Evolutionary conservation across 2,113 vertebrate species (phyloP).

Genomic region (Bos javanicus): DNA sequence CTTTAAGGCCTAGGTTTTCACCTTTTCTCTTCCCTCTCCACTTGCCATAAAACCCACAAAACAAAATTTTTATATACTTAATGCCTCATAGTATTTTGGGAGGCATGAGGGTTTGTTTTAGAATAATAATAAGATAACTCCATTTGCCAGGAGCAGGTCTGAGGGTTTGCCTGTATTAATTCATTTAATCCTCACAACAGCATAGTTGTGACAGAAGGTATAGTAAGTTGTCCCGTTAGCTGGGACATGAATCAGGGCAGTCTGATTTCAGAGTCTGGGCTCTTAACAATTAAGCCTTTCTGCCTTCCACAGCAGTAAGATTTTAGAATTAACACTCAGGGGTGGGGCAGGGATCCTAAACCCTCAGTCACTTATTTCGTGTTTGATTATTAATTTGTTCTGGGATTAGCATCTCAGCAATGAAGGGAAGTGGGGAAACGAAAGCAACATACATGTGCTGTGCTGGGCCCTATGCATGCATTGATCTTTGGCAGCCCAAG

Average conservation of each 20-base stretch:
- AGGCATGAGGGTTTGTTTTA: conserved; percentile 31
- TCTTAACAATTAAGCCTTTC: neutral
- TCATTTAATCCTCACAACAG: neutral
- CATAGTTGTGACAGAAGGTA: neutral
- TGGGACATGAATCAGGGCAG: neutral
- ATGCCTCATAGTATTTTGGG: conserved; percentile 15
- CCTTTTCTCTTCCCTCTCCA: neutral
- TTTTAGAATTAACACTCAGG: conserved; percentile 26
- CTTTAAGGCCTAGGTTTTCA: neutral
- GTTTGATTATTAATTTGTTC: conserved; percentile 25
- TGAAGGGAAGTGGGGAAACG: neutral
- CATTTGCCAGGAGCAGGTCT: neutral
- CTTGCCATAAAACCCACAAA: neutral
- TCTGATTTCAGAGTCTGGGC: neutral
- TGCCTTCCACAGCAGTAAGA: neutral
- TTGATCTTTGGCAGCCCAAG: neutral
- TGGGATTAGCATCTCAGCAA: conserved; percentile 37
- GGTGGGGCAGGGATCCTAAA: neutral
- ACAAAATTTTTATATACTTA: conserved; percentile 22
- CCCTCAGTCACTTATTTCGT: neutral
- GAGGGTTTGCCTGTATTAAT: neutral
- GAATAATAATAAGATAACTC: conserved; percentile 9
- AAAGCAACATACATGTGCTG: neutral
- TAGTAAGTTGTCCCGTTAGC: neutral
- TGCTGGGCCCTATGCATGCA: neutral